Evolutionary conservation across 1,140 invertebrate genomes (phyloP), one percentile per base, ranked within the genome.

Genomic region (Scaptomyza montana): DNA sequence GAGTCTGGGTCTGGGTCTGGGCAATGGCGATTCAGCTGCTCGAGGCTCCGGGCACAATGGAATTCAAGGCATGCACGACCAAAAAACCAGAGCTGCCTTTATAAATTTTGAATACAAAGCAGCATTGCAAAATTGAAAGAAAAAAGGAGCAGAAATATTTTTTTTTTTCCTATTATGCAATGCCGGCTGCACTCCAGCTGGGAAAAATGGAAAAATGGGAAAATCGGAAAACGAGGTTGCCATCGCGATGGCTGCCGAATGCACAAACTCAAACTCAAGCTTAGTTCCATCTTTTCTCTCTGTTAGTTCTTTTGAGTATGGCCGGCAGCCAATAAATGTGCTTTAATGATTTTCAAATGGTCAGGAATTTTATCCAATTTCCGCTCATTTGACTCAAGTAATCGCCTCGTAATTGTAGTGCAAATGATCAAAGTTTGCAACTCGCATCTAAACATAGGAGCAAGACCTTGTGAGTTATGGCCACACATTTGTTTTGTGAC

Each of bases 101-200:
- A 81, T 78, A 85, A 78, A 80, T 85, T 81, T 72, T 78, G 82
- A 85, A 74, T 87, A 81, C 70, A 87, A 85, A 87, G 78, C 82
- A 68, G 63, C 66, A 62, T 53, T 61, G 64, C 66, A 68, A 73
- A 78, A 78, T 78, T 74, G 50, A 60, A 74, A 69, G 74, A 55
- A 55, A 64, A 47, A 46, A 33, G 49, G 30, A 28, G 13, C n/a
- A 49, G 43, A 36, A 46, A 39, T n/a, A 49, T 45, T 41, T 57
- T 39, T 30, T 55, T 47, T 55, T 47, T 9, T 57, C 16, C 19
- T 30, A 41, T 72, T 72, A 72, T 72, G 69, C 69, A 72, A 72
- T 72, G 57, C 12, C 62, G 39, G 39, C 63, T 51, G 69, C 68
- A 70, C 36, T 56, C 28, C 46, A 45, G 54, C 16, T 51, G 61